These are phyloP conservation scores for Percopsis transmontana DNA, from an alignment of 2,113 vertebrate genomes.

Conservation along the genomic window DNA sequence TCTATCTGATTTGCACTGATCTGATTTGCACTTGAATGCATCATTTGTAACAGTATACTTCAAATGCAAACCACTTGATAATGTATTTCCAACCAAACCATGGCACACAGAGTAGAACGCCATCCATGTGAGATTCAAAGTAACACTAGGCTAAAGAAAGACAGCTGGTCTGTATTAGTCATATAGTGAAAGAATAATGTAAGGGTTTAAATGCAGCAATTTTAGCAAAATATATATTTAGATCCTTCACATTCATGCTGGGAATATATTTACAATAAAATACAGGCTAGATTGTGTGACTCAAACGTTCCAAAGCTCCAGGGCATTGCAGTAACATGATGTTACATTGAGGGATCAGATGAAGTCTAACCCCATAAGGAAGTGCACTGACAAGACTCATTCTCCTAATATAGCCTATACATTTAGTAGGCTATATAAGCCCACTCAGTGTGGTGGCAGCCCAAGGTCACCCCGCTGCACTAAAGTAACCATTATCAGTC, in stretches of 20 bases:
- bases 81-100: conserved; percentile 12
- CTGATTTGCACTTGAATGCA: not conserved
- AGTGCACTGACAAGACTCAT: conserved; percentile 3
- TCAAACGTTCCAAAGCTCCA: not conserved
- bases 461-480: conserved; percentile 44
- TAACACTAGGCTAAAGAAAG: not conserved
- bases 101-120: not conserved
- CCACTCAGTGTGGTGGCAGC: conserved; percentile 4
- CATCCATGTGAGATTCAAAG: not conserved
- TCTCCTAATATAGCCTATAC: not conserved
- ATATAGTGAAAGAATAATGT: not conserved
- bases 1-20: not conserved
- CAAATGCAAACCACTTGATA: not conserved
- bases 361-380: not conserved
- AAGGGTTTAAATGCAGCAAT: not conserved
- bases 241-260: not conserved
- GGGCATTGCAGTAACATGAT: not conserved
- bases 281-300: not conserved
- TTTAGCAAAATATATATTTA: conserved; percentile 9
- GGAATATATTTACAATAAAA: not conserved
- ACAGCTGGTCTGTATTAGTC: conserved; percentile 5
- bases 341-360: not conserved
- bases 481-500: conserved; percentile 39
- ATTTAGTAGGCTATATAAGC: conserved; percentile 5
- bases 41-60: not conserved